A percentile compares a stretch with the other conserved stretches of the same genome.
phyloP scores from a whole-genome alignment of 1,140 invertebrate species.

The Pseudachorutes palmiensis region DNA sequence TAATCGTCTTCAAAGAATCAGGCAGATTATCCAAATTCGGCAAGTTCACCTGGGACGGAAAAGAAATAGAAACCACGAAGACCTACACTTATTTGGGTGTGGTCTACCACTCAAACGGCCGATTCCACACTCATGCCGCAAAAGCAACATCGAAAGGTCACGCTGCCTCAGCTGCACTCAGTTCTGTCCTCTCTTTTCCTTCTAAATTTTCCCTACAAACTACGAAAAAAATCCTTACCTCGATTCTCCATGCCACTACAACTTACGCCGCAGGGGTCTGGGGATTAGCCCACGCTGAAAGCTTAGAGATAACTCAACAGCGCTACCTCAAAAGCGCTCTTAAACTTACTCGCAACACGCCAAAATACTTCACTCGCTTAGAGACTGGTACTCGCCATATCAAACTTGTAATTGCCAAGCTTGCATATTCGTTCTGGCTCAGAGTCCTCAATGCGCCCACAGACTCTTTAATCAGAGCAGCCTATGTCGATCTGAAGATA shows the following conservation, averaged over 20 bases:
- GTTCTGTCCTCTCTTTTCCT: background rate
- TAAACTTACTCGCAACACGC: background rate
- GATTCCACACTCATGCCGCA: background rate
- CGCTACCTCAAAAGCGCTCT: background rate
- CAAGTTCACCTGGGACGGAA: background rate
- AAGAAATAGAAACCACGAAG: background rate
- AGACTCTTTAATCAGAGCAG: background rate
- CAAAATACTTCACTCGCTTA: background rate
- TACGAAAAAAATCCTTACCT: background rate
- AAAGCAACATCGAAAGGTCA: background rate
- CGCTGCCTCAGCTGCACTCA: background rate
- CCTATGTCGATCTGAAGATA: background rate
- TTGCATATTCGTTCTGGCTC: background rate
- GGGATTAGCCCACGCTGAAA: background rate
- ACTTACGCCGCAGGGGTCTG: background rate
- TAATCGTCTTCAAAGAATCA: background rate
- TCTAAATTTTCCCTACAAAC: background rate
- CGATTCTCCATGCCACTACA: background rate
- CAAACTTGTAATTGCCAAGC: background rate
- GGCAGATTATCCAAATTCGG: background rate
- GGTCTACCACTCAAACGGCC: background rate
- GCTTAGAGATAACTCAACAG: background rate
- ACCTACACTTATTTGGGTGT: background rate
- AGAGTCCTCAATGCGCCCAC: background rate
- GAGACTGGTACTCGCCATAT: background rate